phyloP scores from a whole-genome alignment of 2,888 invertebrate genomes.

The Phyllotreta cruciferae region DNA sequence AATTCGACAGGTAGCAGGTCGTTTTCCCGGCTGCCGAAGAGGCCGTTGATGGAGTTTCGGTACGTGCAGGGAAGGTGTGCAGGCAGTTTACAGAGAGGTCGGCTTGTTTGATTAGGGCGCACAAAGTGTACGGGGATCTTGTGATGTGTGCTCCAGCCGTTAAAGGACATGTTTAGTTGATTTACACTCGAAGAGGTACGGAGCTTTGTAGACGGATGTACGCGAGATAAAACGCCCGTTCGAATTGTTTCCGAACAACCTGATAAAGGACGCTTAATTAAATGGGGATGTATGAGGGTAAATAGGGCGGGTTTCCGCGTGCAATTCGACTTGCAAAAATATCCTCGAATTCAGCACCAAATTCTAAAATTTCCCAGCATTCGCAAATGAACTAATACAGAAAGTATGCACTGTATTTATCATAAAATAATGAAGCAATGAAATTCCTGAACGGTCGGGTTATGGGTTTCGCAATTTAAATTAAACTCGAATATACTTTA shows the following conservation, averaged over 20 bases:
- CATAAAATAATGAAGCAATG: too few species aligned
- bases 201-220: slow-evolving; percentile 4
- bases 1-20: not conserved
- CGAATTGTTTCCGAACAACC: slow-evolving; percentile 6
- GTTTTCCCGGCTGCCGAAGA: not conserved
- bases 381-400: too few species aligned
- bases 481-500: too few species aligned
- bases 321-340: not conserved
- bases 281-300: slow-evolving; percentile 1
- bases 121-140: slow-evolving; percentile 1
- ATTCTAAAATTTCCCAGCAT: too few species aligned
- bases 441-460: too few species aligned
- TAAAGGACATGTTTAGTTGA: slow-evolving; percentile 13
- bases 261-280: not conserved
- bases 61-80: slow-evolving; percentile 19
- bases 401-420: too few species aligned
- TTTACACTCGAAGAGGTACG: not conserved
- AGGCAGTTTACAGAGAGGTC: slow-evolving; percentile 1
- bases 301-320: not conserved
- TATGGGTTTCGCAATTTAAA: too few species aligned
- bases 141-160: not conserved
- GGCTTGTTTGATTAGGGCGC: slow-evolving; percentile 12
- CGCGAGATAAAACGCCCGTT: slow-evolving; percentile 3
- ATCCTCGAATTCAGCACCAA: too few species aligned
- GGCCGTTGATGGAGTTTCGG: not conserved